A percentile compares a stretch with the other conserved stretches of the same genome.
phyloP scores from a whole-genome alignment of 2,113 vertebrate genomes.

The Hassar affinis region DNA sequence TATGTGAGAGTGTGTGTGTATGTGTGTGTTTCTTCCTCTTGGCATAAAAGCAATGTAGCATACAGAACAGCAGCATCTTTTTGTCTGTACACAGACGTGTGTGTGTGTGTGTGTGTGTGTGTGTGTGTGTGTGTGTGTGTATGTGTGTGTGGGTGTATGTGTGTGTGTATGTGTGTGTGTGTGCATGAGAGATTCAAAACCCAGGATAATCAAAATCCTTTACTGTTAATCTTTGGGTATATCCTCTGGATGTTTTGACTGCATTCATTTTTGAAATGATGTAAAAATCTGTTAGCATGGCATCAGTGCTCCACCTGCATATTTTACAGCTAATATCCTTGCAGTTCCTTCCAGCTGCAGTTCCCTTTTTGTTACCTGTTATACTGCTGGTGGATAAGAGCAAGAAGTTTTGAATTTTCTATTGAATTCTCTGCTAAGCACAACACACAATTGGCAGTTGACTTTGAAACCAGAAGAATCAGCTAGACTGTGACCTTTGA shows the following conservation, averaged over 20 bases:
- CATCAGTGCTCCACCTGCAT: neutral
- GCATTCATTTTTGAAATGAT: neutral
- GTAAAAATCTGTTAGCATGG: neutral
- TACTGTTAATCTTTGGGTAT: neutral
- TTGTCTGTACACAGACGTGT: no score
- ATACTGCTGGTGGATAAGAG: neutral
- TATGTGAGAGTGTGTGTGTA: neutral
- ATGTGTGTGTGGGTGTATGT: no score
- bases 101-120: slow-evolving; percentile 62
- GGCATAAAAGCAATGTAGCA: slow-evolving; percentile 66
- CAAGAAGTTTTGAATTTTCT: no score
- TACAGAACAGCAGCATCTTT: neutral
- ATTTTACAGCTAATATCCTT: slow-evolving; percentile 1
- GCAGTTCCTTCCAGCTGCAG: neutral
- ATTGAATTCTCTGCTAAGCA: neutral
- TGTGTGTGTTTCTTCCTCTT: no score
- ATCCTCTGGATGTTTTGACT: neutral
- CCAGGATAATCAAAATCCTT: neutral
- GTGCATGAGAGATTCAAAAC: slow-evolving; percentile 64
- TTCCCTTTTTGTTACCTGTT: neutral
- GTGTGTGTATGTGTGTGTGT: no score
- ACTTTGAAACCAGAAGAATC: neutral
- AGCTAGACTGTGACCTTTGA: neutral
- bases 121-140: slow-evolving; percentile 60
- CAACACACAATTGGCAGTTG: neutral